phyloP scores from a whole-genome alignment of 2,797 vertebrate genomes.

The Melanotaenia pygmaea region DNA sequence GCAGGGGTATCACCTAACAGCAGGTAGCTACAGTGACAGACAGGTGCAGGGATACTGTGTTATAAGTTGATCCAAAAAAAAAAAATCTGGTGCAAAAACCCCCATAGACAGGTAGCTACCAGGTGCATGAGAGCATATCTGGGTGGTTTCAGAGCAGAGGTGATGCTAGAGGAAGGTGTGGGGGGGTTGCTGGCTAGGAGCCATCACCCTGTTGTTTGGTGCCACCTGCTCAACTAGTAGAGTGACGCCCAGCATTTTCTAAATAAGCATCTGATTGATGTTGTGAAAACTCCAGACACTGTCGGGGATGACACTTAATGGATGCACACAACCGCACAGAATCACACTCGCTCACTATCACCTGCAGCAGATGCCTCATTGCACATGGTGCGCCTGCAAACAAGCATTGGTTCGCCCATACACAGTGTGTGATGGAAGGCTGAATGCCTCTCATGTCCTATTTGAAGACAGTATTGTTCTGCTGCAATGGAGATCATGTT shows the following conservation, averaged over 20 bases:
- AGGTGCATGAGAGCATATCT: constrained; percentile 63
- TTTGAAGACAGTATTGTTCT: constrained; percentile 78
- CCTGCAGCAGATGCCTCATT: constrained; percentile 69
- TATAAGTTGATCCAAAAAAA: constrained; percentile 17
- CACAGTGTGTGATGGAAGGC: constrained; percentile 46
- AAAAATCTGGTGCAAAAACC: constrained; percentile 64
- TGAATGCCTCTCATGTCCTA: constrained; percentile 74
- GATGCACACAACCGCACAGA: constrained; percentile 29
- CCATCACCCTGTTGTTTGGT: constrained; percentile 67
- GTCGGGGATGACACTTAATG: constrained; percentile 39
- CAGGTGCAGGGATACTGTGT: constrained; percentile 59
- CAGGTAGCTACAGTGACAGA: constrained; percentile 17
- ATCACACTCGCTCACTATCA: constrained; percentile 44
- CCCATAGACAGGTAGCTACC: constrained; percentile 61
- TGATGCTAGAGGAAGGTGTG: constrained; percentile 43
- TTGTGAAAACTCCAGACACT: constrained; percentile 51
- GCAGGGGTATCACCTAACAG: constrained; percentile 13
- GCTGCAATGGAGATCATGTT: constrained; percentile 74
- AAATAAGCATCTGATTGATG: constrained; percentile 76
- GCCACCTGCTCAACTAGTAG: constrained; percentile 65
- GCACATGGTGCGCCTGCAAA: constrained; percentile 50
- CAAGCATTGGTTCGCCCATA: constrained; percentile 33
- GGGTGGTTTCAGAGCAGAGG: constrained; percentile 67
- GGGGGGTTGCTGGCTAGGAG: constrained; percentile 49
- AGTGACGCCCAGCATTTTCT: constrained; percentile 45